Evolutionary conservation across 2,888 invertebrate species (phyloP).

Genomic region (Panopea generosa): DNA sequence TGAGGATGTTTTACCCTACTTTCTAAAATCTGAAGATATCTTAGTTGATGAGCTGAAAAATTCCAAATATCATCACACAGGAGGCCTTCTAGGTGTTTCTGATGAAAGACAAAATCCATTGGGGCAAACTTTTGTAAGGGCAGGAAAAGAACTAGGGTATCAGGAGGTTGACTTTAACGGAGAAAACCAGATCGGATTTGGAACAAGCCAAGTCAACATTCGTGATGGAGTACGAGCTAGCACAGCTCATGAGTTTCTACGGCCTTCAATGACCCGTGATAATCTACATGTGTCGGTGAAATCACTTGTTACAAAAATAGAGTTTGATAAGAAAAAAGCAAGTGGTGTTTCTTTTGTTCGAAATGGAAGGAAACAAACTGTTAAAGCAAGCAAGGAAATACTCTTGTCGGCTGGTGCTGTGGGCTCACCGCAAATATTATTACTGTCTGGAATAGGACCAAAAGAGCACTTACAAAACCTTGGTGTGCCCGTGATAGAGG

Average conservation of each 20-base stretch:
- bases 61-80: slow-evolving; percentile 38
- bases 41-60: slow-evolving; percentile 24
- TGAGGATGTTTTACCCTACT: slow-evolving; percentile 55
- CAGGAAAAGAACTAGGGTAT: slow-evolving; percentile 53
- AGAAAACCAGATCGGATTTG: slow-evolving; percentile 46
- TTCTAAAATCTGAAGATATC: slow-evolving; percentile 53
- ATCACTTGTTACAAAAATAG: slow-evolving; percentile 71
- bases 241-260: slow-evolving; percentile 79
- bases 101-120: slow-evolving; percentile 86
- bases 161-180: slow-evolving; percentile 50
- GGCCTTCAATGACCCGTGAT: slow-evolving; percentile 71
- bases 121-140: slow-evolving; percentile 23
- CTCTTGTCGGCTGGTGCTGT: slow-evolving; percentile 84
- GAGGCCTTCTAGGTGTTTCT: slow-evolving; percentile 47
- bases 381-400: slow-evolving; percentile 74
- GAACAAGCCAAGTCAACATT: slow-evolving; percentile 27
- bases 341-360: slow-evolving; percentile 71
- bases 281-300: slow-evolving; percentile 73
- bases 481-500: slow-evolving; percentile 76
- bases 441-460: slow-evolving; percentile 84
- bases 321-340: slow-evolving; percentile 65
- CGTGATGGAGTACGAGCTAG: slow-evolving; percentile 77
- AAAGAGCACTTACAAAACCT: slow-evolving; percentile 79
- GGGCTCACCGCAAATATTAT: slow-evolving; percentile 82
- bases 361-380: slow-evolving; percentile 57